phyloP scores from a whole-genome alignment of 2,113 vertebrate genomes.

The Alligator mississippiensis region DNA sequence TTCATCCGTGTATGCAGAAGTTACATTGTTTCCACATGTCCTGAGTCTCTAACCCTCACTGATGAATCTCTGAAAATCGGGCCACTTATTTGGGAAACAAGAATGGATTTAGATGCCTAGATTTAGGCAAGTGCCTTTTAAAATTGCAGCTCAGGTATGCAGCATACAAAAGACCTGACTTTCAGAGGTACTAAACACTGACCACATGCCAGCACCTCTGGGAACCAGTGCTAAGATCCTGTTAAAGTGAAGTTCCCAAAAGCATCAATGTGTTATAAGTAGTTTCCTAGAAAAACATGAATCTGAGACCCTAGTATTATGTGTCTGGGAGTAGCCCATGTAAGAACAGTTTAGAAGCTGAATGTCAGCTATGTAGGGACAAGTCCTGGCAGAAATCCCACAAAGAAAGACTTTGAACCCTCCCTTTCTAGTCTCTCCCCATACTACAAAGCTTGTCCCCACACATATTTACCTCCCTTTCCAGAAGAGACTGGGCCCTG shows the following conservation, averaged over 20 bases:
- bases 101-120: not conserved
- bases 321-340: not conserved
- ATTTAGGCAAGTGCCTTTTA: not conserved
- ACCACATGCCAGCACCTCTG: not conserved
- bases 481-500: not conserved
- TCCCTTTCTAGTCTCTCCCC: not conserved
- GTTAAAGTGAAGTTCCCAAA: not conserved
- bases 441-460: not conserved
- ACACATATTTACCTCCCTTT: not conserved
- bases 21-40: slow-evolving; percentile 11
- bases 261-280: not conserved
- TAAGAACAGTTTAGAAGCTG: not conserved
- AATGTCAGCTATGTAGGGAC: not conserved
- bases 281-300: not conserved
- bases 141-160: not conserved
- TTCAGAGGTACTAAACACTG: not conserved
- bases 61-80: not conserved
- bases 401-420: not conserved
- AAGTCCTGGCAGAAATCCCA: not conserved
- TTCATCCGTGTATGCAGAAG: slow-evolving; percentile 4
- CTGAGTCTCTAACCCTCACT: not conserved
- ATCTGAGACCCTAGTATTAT: not conserved
- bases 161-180: not conserved
- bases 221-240: not conserved
- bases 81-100: not conserved